A percentile compares a stretch with the other conserved stretches of the same genome.
Evolutionary conservation across 2,888 invertebrate species (phyloP).

Genomic region (Hirtodrosophila alboralis): DNA sequence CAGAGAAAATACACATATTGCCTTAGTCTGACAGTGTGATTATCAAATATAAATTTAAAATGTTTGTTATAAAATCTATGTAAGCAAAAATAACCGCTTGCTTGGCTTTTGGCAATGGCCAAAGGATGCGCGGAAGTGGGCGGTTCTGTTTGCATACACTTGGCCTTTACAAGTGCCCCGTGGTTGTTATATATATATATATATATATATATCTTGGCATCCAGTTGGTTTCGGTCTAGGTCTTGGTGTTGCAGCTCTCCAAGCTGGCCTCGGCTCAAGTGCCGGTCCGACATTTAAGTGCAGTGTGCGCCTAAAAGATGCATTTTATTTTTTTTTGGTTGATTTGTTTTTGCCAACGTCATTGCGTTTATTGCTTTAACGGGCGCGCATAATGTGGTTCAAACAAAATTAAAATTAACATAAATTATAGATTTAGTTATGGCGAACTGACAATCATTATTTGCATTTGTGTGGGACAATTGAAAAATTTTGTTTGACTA

Average conservation of each 20-base stretch:
- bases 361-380: conserved; percentile 7
- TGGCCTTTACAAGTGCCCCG: conserved; percentile 63
- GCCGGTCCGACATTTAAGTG: conserved; percentile 27
- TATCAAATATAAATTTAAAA: conserved; percentile 10
- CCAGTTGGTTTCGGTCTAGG: conserved; percentile 28
- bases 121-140: conserved; percentile 33
- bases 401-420: conserved; percentile 1
- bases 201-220: conserved; percentile 38
- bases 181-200: conserved; percentile 39
- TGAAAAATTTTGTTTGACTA: conserved; percentile 4
- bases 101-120: conserved; percentile 53
- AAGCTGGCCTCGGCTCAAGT: conserved; percentile 51
- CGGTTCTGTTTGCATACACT: conserved; percentile 54
- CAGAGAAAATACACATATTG: too few relatives aligned
- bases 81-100: conserved; percentile 39
- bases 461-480: background rate
- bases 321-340: conserved; percentile 5
- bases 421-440: background rate
- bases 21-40: too few relatives aligned
- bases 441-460: conserved; percentile 6
- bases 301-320: conserved; percentile 23
- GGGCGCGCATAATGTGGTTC: conserved; percentile 1
- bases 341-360: conserved; percentile 4
- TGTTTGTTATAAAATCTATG: conserved; percentile 16
- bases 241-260: conserved; percentile 35